phyloP scores from a whole-genome alignment of 2,797 vertebrate species.

The Petrocephalus sullivani region DNA sequence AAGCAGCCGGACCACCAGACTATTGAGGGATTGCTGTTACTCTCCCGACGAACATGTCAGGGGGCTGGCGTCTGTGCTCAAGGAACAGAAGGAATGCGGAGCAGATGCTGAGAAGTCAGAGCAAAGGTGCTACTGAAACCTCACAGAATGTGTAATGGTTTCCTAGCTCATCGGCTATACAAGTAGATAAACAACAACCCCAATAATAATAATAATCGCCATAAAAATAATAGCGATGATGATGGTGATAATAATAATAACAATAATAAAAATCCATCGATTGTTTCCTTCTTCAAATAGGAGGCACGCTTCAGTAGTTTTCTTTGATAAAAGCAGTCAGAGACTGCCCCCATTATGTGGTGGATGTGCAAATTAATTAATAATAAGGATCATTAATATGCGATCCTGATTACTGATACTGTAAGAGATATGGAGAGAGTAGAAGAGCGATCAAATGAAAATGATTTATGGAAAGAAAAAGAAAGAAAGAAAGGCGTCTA shows the following conservation, averaged over 20 bases:
- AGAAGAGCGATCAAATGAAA: slow-evolving; percentile 11
- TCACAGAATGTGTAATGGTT: no score
- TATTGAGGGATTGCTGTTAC: background rate
- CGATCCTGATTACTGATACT: slow-evolving; percentile 13
- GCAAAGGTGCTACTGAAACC: no score
- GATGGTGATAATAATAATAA: background rate
- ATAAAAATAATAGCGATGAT: no score
- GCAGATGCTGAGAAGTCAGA: no score
- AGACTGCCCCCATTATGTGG: slow-evolving; percentile 9
- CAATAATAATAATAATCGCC: no score
- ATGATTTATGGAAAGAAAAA: slow-evolving; percentile 16
- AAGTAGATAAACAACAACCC: background rate
- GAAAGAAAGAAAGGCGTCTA: background rate
- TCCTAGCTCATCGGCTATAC: no score
- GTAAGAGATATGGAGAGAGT: slow-evolving; percentile 13
- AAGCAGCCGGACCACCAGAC: background rate
- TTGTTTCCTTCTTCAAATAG: background rate
- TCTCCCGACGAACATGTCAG: background rate
- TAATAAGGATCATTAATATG: slow-evolving; percentile 24
- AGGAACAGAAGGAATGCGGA: background rate
- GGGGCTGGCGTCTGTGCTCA: background rate
- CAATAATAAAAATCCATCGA: background rate
- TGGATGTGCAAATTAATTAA: slow-evolving; percentile 24
- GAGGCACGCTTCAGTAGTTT: background rate
- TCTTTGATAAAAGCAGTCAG: background rate